Base-by-base conservation (phyloP, 2,113 vertebrate genomes). In the Alethe castanea region DNA sequence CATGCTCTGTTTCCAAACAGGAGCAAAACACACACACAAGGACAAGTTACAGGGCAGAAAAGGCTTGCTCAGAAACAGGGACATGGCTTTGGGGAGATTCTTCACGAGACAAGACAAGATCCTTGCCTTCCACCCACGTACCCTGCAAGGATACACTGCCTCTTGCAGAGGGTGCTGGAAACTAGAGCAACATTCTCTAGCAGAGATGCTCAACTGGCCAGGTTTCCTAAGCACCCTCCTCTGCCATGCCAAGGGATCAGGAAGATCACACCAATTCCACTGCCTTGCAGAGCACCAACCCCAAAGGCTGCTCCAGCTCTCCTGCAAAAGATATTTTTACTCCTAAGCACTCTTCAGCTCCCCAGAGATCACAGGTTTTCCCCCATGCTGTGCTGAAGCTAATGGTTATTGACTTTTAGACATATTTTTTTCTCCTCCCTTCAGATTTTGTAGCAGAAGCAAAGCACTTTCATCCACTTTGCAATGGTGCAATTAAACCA, bases 401-500 rank as follows among this genome's bases (percentile, higher is more conserved):
- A 90, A 80, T 14, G 38, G 52, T 20, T 18, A 80, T 50, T 88
- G 85, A 82, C 71, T 77, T 90, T 88, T 3, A 88, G n/a, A 65
- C 25, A 1, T 23, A 9, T 29, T 28, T 57, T 50, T 48, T 31
- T 13, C 47, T 71, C 70, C 70, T 12, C 60, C 79, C 28, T 69
- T 69, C 54, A 83, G 76, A 83, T 72, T 86, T 47, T 81, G 19
- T 77, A 93, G 59, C 53, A 77, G 80, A 88, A 88, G 42, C 86
- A 86, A 88, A 92, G 57, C 53, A 61, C 53, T 84, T 73, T 71
- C 64, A 92, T 65, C 71, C 48, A 90, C 66, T 60, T 61, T 13
- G 26, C 88, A 95, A 93, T 7, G 16, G 48, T 26, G 52, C 64
- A 86, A 95, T 93, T 90, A 88, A 86, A 77, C 52, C 29, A 47